Evolutionary conservation across 2,888 invertebrate genomes (phyloP).

Genomic region (Pyralis farinalis): DNA sequence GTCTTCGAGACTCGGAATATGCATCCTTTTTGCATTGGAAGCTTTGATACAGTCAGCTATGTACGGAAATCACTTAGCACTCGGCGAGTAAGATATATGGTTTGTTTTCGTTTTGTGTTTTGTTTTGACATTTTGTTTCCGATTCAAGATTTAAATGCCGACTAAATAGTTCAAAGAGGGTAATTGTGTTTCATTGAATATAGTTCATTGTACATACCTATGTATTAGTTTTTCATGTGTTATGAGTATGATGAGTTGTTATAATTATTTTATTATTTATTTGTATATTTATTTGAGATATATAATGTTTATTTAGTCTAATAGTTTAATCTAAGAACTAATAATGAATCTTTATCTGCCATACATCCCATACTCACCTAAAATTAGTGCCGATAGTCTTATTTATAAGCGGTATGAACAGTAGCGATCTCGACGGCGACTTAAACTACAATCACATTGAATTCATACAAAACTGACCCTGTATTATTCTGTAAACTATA

Average conservation of each 20-base stretch:
- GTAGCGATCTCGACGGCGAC: conserved; percentile 62
- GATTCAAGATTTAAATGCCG: conserved; percentile 30
- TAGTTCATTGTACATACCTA: conserved; percentile 3
- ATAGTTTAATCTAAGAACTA: too few species aligned
- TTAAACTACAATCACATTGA: conserved; percentile 81
- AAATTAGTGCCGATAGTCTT: conserved; percentile 56
- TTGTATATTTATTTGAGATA: too few species aligned
- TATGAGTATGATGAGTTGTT: too few species aligned
- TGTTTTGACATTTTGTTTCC: conserved; percentile 37
- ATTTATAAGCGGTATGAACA: conserved; percentile 70
- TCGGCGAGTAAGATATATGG: conserved; percentile 43
- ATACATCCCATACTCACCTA: conserved; percentile 49
- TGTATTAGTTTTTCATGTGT: too few species aligned
- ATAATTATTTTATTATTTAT: too few species aligned
- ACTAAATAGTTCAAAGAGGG: conserved; percentile 18
- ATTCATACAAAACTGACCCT: conserved; percentile 81
- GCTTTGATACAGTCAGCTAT: conserved; percentile 43
- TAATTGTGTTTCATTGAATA: conserved; percentile 25
- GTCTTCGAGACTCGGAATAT: conserved; percentile 52
- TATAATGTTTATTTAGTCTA: too few species aligned
- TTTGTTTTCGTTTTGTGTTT: conserved; percentile 53
- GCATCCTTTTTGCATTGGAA: conserved; percentile 56
- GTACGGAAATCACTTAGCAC: conserved; percentile 43
- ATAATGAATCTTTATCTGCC: background rate
- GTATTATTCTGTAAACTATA: conserved; percentile 75